Evolutionary conservation across 2,888 invertebrate species (phyloP).

Genomic region (Nymphalis c-album): DNA sequence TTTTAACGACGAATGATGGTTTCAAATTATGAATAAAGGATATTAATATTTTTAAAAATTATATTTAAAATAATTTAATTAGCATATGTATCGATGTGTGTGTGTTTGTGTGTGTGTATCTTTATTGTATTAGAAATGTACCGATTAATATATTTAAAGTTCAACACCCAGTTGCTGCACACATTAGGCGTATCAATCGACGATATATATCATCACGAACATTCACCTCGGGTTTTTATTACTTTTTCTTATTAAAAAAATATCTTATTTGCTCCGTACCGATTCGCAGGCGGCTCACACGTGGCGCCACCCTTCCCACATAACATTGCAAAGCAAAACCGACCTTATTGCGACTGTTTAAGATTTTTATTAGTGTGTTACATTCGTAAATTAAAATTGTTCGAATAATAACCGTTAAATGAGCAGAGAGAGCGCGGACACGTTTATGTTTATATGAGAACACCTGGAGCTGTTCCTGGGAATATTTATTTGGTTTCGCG

Average conservation of each 20-base stretch:
- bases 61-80: too few relatives aligned
- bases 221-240: slow-evolving; percentile 60
- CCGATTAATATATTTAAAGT: not conserved
- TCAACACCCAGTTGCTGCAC: slow-evolving; percentile 31
- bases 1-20: too few relatives aligned
- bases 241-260: slow-evolving; percentile 50
- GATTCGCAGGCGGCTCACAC: slow-evolving; percentile 66
- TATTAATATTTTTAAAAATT: too few relatives aligned
- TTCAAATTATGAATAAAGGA: too few relatives aligned
- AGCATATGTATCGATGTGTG: too few relatives aligned
- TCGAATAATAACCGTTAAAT: slow-evolving; percentile 52
- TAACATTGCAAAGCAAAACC: slow-evolving; percentile 34
- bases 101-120: too few relatives aligned
- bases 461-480: slow-evolving; percentile 56
- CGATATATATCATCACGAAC: slow-evolving; percentile 44
- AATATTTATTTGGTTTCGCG: slow-evolving; percentile 31
- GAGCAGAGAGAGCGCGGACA: slow-evolving; percentile 63
- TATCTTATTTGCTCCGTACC: slow-evolving; percentile 46
- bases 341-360: not conserved
- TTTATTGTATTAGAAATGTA: too few relatives aligned
- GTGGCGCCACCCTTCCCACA: slow-evolving; percentile 68
- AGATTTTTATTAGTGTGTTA: slow-evolving; percentile 1
- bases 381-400: slow-evolving; percentile 22
- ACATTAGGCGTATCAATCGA: slow-evolving; percentile 45
- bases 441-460: slow-evolving; percentile 61